phyloP scores from a whole-genome alignment of 2,888 invertebrate genomes.

The Melangyna quadrimaculata region DNA sequence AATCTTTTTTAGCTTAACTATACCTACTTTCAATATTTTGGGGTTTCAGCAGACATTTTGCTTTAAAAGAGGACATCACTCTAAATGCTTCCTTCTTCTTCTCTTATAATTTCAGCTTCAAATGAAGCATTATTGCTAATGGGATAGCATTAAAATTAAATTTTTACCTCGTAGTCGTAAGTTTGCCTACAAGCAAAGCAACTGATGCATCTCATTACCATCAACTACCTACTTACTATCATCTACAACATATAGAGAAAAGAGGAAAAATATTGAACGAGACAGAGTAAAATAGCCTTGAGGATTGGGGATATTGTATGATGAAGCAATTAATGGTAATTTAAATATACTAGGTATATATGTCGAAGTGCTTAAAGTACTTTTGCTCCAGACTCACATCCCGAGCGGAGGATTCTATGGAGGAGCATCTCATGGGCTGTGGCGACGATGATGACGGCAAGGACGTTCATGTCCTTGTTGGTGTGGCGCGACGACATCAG shows the following conservation, averaged over 20 bases:
- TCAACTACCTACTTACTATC: slow-evolving; percentile 31
- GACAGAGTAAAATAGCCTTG: background rate
- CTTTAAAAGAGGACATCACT: background rate
- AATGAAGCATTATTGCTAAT: slow-evolving; percentile 49
- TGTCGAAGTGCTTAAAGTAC: slow-evolving; percentile 47
- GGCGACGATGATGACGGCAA: background rate
- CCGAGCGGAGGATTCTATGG: background rate
- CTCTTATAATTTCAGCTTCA: background rate
- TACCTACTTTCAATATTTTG: background rate
- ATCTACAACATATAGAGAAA: background rate
- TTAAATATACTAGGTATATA: slow-evolving; percentile 45
- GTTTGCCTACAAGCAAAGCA: slow-evolving; percentile 18
- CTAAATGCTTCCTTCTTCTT: background rate
- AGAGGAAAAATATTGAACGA: background rate
- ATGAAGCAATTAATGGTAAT: slow-evolving; percentile 54
- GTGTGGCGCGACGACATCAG: background rate
- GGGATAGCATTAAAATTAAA: slow-evolving; percentile 59
- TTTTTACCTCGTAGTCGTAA: slow-evolving; percentile 18
- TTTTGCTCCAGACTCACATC: slow-evolving; percentile 25
- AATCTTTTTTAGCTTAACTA: background rate
- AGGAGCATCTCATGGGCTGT: background rate
- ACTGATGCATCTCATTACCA: slow-evolving; percentile 45
- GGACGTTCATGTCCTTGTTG: background rate
- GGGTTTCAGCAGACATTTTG: background rate
- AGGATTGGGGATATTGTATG: slow-evolving; percentile 34